Conservation (phyloP, 2,888 invertebrate genomes). For the Megastigmus dorsalis region DNA sequence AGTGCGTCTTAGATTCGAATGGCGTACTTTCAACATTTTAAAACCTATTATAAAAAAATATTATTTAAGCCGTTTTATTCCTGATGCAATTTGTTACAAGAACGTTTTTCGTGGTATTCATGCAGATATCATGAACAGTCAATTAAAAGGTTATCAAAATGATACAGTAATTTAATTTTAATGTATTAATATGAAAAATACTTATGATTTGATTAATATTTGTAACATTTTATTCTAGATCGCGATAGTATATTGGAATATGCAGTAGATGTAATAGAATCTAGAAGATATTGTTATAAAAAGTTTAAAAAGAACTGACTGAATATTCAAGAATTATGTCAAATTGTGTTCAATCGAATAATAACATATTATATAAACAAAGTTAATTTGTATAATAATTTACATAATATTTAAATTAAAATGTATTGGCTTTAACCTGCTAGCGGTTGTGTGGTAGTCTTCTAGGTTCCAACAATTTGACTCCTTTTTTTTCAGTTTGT, state of each 20-base stretch:
- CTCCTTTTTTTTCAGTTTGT: too few relatives aligned
- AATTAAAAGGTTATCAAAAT: too few relatives aligned
- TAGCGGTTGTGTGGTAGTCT: too few relatives aligned
- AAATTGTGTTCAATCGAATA: too few relatives aligned
- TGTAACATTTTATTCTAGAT: slow-evolving; percentile 1
- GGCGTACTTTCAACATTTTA: neutral
- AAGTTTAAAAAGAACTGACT: neutral
- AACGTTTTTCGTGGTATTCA: slow-evolving; percentile 6
- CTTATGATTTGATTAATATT: neutral
- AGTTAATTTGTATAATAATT: too few relatives aligned
- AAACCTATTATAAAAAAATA: slow-evolving; percentile 11
- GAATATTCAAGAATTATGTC: too few relatives aligned
- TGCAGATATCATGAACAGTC: neutral
- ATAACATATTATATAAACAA: too few relatives aligned
- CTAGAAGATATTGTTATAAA: neutral
- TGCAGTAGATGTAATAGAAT: neutral
- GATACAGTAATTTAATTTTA: slow-evolving; percentile 16
- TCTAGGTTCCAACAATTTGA: too few relatives aligned
- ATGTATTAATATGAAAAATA: too few relatives aligned
- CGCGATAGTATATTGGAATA: neutral
- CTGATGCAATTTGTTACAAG: neutral
- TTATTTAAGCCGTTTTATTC: slow-evolving; percentile 5
- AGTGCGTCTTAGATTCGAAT: neutral
- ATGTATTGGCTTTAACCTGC: too few relatives aligned
- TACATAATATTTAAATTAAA: too few relatives aligned